phyloP scores from a whole-genome alignment of 2,797 vertebrate genomes.

The Avahi laniger region DNA sequence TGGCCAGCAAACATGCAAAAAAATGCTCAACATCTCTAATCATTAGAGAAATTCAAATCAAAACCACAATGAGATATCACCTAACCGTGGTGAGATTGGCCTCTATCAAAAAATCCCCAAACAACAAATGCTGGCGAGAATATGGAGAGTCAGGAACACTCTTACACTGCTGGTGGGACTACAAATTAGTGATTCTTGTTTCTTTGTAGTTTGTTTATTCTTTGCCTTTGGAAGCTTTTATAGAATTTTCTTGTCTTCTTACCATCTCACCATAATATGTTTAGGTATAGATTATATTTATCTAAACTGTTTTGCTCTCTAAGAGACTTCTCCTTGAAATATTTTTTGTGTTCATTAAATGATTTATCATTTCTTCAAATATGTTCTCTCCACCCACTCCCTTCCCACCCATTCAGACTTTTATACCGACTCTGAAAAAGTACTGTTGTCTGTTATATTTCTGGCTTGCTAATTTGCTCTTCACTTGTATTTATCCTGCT shows the following conservation, averaged over 20 bases:
- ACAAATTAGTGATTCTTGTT: not conserved
- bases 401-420: not conserved
- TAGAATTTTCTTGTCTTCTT: constrained; percentile 1
- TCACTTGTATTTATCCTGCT: not conserved
- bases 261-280: not conserved
- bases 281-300: not conserved
- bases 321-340: not conserved
- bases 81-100: too few relatives aligned
- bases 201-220: not conserved
- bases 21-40: too few relatives aligned
- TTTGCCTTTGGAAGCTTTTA: constrained; percentile 32
- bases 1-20: too few relatives aligned
- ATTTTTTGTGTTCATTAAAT: not conserved
- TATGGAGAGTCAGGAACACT: too few relatives aligned
- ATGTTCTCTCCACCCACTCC: not conserved
- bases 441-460: not conserved
- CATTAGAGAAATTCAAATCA: too few relatives aligned
- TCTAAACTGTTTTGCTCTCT: not conserved
- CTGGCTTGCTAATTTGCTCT: not conserved
- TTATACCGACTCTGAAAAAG: not conserved
- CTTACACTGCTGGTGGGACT: too few relatives aligned
- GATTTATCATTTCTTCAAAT: not conserved
- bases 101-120: not conserved
- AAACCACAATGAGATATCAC: too few relatives aligned
- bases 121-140: too few relatives aligned